Base-by-base conservation (phyloP, 2,113 vertebrate species). In the Festucalex cinctus region DNA sequence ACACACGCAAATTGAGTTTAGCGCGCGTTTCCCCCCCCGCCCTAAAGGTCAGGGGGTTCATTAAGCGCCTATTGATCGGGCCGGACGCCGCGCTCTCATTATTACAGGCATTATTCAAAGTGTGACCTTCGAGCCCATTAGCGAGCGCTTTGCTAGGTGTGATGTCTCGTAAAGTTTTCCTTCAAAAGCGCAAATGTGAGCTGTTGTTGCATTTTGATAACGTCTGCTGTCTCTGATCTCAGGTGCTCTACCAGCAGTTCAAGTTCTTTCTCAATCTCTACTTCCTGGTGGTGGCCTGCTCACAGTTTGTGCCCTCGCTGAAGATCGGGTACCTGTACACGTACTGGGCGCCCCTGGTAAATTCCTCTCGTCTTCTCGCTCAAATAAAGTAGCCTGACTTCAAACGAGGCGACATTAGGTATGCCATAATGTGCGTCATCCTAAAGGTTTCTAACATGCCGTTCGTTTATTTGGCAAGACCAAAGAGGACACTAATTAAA, bases 261-360 rank as follows among this genome's bases (percentile, higher is more conserved):
- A 99, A 98, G 93, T 97, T 99, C 93, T 99, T 99, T 93, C 92
- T 99, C 91, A 99, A 99, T 83, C 93, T 99, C 78, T 99, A 98
- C 91, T 99, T 98, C 81, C 93, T 99, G 89, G 85, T 98, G 68
- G 96, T 98, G 69, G 94, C 97, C 85, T 98, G 95, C 83, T 98
- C 97, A 32, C 97, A 99, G 91, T 98, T 98, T 63, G 87, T 94
- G 62, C 94, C 96, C 37, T 94, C 95, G 20, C 74, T 99, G 90
- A 98, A 98, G 85, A 98, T 98, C 66, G 97, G 97, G 81, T 98
- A 96, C 86, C 89, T 99, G 86, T 99, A 99, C 91, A 99, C 97
- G 0, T 99, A 99, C 90, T 98, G 97, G 97, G 96, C 95, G 51
- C 97, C 97, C 73, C 91, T 99, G 95, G 97, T 99, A 95, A 95